Evolutionary conservation across 1,140 invertebrate genomes (phyloP).

Genomic region (Drusus annulatus): DNA sequence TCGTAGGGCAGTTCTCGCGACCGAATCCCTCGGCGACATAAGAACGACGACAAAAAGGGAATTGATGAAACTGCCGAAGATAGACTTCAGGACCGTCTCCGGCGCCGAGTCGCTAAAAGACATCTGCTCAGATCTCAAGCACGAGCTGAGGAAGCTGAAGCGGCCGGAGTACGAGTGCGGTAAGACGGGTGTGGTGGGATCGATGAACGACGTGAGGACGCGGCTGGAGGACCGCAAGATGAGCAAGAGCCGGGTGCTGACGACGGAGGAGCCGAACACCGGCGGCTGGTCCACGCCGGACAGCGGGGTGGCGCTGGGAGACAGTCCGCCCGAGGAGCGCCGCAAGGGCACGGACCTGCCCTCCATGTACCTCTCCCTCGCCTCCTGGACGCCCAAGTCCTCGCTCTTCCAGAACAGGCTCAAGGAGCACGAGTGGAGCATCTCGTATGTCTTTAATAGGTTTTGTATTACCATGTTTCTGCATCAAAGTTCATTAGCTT

Average conservation of each 20-base stretch:
- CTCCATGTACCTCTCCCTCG: conserved; percentile 75
- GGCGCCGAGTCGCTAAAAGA: conserved; percentile 41
- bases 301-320: conserved; percentile 63
- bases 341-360: conserved; percentile 71
- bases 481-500: not conserved
- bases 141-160: conserved; percentile 13
- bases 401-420: conserved; percentile 70
- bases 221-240: conserved; percentile 62
- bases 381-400: conserved; percentile 77
- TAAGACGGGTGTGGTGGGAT: not conserved
- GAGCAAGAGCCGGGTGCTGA: conserved; percentile 65
- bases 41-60: conserved; percentile 18
- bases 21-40: conserved; percentile 46
- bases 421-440: conserved; percentile 71
- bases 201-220: conserved; percentile 44
- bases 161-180: conserved; percentile 26
- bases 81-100: conserved; percentile 10
- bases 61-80: conserved; percentile 20
- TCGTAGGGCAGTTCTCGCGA: conserved; percentile 14
- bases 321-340: conserved; percentile 62
- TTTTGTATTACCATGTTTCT: conserved; percentile 23
- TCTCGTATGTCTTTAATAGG: conserved; percentile 66
- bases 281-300: conserved; percentile 63
- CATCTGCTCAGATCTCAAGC: conserved; percentile 38
- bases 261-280: conserved; percentile 63